These are phyloP conservation scores for Pseudanteris insignis DNA, from an alignment of 2,888 invertebrate genomes.

Conservation along the genomic window DNA sequence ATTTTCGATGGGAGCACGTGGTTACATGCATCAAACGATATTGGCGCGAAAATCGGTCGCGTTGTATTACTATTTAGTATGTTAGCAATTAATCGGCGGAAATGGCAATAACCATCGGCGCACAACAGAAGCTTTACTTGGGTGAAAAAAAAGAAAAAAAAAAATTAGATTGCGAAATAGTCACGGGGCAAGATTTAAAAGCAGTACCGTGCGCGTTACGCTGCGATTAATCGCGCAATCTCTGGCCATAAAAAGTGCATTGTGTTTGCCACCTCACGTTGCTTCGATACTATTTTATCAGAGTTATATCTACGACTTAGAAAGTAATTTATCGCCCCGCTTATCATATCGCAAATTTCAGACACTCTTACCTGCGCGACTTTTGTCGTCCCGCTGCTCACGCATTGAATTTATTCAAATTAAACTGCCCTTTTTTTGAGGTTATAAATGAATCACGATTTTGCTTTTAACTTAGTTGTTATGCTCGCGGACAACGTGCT, in stretches of 20 bases:
- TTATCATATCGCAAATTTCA: constrained; percentile 1
- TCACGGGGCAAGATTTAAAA: constrained; percentile 37
- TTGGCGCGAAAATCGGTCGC: constrained; percentile 1
- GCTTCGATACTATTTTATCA: constrained; percentile 21
- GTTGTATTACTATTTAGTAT: constrained; percentile 22
- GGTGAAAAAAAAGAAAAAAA: constrained; percentile 8
- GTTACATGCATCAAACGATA: constrained; percentile 18
- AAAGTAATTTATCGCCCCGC: constrained; percentile 18
- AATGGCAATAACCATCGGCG: constrained; percentile 16
- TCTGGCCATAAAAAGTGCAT: constrained; percentile 37
- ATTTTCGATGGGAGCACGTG: constrained; percentile 8
- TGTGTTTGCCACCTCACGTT: constrained; percentile 18
- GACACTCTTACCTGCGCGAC: neutral
- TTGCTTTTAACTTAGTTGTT: no score
- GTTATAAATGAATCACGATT: no score
- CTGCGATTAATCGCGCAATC: constrained; percentile 39
- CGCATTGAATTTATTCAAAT: no score
- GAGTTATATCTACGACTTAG: constrained; percentile 17
- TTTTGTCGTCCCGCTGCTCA: neutral
- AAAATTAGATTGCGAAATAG: constrained; percentile 38
- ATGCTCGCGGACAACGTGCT: no score
- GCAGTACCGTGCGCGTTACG: constrained; percentile 21
- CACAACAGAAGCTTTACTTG: constrained; percentile 23
- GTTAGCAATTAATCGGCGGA: constrained; percentile 34
- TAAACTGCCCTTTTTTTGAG: no score